Conservation (phyloP, 2,888 invertebrate species). For the Adelphocoris suturalis region DNA sequence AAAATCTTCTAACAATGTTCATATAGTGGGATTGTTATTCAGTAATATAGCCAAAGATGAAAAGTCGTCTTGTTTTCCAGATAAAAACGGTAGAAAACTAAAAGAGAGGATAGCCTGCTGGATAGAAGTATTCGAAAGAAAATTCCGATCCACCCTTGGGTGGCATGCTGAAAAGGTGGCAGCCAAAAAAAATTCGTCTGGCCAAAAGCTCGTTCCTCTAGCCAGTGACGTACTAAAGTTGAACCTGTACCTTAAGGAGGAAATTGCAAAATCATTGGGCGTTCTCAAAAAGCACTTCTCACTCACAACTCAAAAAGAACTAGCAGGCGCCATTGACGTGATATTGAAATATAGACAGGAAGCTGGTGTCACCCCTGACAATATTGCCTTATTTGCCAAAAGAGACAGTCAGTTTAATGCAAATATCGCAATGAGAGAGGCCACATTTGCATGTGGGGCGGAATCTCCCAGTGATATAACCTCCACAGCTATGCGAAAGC, state of each 20-base stretch:
- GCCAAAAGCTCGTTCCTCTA: too few relatives aligned
- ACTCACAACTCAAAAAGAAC: neutral
- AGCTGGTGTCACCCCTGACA: too few relatives aligned
- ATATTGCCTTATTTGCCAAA: too few relatives aligned
- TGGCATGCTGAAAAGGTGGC: slow-evolving; percentile 13
- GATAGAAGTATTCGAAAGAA: slow-evolving; percentile 8
- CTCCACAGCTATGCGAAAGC: neutral
- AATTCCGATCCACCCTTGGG: neutral
- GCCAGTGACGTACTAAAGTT: neutral
- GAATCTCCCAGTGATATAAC: too few relatives aligned
- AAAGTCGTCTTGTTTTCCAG: neutral
- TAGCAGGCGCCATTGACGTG: neutral
- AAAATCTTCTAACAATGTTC: slow-evolving; percentile 20
- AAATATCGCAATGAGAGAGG: neutral
- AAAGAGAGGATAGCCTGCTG: neutral
- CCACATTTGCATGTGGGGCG: neutral
- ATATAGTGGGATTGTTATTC: neutral
- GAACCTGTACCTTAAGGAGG: neutral
- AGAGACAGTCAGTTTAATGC: too few relatives aligned
- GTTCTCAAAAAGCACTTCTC: neutral
- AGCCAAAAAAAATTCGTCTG: slow-evolving; percentile 15
- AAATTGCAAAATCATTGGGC: neutral
- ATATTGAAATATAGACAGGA: too few relatives aligned
- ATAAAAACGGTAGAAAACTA: neutral
- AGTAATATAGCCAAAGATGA: neutral